Conservation (phyloP, 2,888 invertebrate genomes). For the Ichneumoninae sp. region DNA sequence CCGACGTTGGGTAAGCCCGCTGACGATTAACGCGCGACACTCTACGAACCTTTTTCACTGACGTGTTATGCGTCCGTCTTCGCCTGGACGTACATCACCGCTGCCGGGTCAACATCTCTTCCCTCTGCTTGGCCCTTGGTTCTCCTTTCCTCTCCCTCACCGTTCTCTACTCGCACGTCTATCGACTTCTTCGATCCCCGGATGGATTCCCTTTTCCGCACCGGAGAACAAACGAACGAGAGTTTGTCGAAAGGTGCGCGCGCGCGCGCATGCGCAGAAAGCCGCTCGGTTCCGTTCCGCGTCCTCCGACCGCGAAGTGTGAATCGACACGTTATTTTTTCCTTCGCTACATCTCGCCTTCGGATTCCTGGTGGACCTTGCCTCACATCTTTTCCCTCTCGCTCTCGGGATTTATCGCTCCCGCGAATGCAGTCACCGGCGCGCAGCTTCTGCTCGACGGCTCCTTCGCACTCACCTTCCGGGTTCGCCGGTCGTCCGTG, state of each 20-base stretch:
- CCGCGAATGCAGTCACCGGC: neutral
- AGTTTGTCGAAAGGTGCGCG: slow-evolving; percentile 11
- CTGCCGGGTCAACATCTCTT: neutral
- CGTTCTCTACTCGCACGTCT: neutral
- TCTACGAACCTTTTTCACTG: slow-evolving; percentile 40
- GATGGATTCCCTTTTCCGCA: slow-evolving; percentile 22
- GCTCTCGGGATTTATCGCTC: slow-evolving; percentile 24
- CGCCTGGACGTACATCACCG: slow-evolving; percentile 26
- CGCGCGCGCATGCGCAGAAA: slow-evolving; percentile 9
- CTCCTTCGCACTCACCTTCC: slow-evolving; percentile 28
- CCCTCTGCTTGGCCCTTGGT: slow-evolving; percentile 8
- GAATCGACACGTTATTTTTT: slow-evolving; percentile 35
- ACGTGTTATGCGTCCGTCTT: slow-evolving; percentile 43
- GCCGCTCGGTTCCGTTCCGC: neutral
- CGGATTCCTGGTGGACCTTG: slow-evolving; percentile 4
- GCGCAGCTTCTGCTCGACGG: neutral
- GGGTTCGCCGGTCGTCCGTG: slow-evolving; percentile 28
- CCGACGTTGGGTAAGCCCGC: slow-evolving; percentile 15
- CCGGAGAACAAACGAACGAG: slow-evolving; percentile 26
- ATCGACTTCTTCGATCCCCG: neutral
- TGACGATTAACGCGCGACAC: slow-evolving; percentile 15
- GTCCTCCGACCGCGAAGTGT: slow-evolving; percentile 22
- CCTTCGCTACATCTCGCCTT: neutral
- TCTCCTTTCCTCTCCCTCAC: neutral
- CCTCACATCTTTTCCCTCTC: neutral